Conservation (phyloP, 2,797 vertebrate genomes). For the Propithecus perrieri region DNA sequence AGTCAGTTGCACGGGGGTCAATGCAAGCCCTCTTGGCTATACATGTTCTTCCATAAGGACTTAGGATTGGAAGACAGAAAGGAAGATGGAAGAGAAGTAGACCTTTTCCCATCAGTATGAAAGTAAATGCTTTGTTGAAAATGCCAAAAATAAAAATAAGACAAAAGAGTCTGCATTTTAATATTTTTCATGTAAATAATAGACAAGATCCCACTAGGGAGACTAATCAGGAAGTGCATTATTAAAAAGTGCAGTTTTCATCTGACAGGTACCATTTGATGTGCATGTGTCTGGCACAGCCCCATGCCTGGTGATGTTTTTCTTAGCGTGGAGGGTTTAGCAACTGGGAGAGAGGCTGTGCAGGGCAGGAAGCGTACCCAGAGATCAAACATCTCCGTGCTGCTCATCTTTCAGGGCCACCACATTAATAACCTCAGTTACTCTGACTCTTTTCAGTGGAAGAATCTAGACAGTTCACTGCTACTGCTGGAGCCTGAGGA, state of each 20-base stretch:
- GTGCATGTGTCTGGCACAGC: conserved; percentile 7
- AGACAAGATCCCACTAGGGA: conserved; percentile 52
- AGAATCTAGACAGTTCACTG: background rate
- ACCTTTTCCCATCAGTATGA: background rate
- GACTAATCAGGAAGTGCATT: background rate
- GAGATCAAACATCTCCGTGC: background rate
- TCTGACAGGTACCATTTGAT: conserved; percentile 45
- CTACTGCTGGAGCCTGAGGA: background rate
- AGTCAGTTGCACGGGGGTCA: background rate
- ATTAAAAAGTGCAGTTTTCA: conserved; percentile 49
- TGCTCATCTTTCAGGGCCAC: background rate
- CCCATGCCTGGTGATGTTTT: background rate
- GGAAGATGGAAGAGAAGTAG: conserved; percentile 8
- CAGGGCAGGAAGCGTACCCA: background rate
- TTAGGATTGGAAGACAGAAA: conserved; percentile 27
- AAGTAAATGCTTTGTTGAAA: conserved; percentile 42
- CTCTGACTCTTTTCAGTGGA: background rate
- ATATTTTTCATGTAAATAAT: conserved; percentile 36
- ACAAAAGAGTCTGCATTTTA: conserved; percentile 42
- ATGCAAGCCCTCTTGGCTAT: background rate
- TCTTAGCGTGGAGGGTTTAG: background rate
- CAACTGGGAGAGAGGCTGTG: background rate
- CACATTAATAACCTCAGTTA: conserved; percentile 34
- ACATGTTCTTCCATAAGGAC: conserved; percentile 4
- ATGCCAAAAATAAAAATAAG: conserved; percentile 33